phyloP scores from a whole-genome alignment of 1,140 invertebrate genomes.

The Triops longicaudatus region DNA sequence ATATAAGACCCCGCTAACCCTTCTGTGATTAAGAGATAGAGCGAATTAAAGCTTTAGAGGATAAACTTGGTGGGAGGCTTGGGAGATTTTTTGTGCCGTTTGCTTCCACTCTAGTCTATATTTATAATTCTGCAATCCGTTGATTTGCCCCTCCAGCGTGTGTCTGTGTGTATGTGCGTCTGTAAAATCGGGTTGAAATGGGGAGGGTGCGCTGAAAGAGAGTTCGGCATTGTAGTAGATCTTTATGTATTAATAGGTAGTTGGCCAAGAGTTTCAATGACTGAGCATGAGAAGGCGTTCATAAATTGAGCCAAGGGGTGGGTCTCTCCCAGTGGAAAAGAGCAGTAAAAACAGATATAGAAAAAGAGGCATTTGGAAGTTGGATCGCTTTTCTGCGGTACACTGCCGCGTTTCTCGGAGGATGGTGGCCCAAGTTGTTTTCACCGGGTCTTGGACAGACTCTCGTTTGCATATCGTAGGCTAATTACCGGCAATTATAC shows the following conservation, averaged over 20 bases:
- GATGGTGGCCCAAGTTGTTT: conserved; percentile 10
- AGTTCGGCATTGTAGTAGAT: not conserved
- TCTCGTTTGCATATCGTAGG: conserved; percentile 11
- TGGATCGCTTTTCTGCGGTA: not conserved
- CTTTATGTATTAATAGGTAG: conserved; percentile 13
- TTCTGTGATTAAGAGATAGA: conserved; percentile 9
- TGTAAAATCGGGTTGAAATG: not conserved
- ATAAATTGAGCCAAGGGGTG: conserved; percentile 5
- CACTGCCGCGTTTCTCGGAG: not conserved
- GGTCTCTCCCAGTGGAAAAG: not conserved
- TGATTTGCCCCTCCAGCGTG: too few species aligned
- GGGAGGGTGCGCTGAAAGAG: not conserved
- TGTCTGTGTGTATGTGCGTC: too few species aligned
- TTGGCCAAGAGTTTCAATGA: conserved; percentile 5
- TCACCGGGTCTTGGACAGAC: not conserved
- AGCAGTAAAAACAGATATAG: not conserved
- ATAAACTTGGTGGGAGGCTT: not conserved
- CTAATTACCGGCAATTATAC: conserved; percentile 12
- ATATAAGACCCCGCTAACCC: not conserved
- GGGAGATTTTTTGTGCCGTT: not conserved
- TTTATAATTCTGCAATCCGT: not conserved
- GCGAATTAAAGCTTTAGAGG: not conserved
- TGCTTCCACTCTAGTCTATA: not conserved
- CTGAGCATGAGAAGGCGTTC: conserved; percentile 8
- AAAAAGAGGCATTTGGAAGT: not conserved